These are phyloP conservation scores for Onthophagus sagittarius DNA, from an alignment of 2,888 invertebrate genomes.

Conservation along the genomic window DNA sequence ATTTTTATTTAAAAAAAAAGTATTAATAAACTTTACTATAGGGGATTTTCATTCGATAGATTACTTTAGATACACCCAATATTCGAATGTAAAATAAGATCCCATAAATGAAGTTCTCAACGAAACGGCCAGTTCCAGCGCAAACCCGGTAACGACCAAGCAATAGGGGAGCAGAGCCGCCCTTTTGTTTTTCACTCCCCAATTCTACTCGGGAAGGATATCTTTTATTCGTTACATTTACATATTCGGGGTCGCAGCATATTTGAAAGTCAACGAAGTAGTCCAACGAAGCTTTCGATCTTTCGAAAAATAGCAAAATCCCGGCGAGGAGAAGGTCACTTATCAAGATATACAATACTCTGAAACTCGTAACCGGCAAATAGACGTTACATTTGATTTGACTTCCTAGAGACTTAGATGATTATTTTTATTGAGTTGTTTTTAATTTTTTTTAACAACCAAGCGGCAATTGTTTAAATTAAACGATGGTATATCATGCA, in stretches of 20 bases:
- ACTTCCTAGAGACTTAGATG: no score
- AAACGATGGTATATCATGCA: not conserved
- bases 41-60: no score
- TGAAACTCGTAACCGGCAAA: not conserved
- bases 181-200: not conserved
- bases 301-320: not conserved
- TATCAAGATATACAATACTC: not conserved
- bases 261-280: not conserved
- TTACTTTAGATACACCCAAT: no score
- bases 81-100: not conserved
- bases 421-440: no score
- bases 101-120: not conserved
- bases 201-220: not conserved
- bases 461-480: no score
- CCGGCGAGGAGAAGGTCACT: not conserved
- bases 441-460: not conserved
- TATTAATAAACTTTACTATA: no score
- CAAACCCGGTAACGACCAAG: not conserved
- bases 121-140: not conserved
- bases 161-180: not conserved
- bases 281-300: not conserved
- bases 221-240: not conserved
- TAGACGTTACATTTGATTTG: not conserved
- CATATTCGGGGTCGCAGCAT: not conserved
- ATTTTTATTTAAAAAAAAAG: no score